Conservation (phyloP, 2,113 vertebrate genomes). For the Panurus biarmicus region DNA sequence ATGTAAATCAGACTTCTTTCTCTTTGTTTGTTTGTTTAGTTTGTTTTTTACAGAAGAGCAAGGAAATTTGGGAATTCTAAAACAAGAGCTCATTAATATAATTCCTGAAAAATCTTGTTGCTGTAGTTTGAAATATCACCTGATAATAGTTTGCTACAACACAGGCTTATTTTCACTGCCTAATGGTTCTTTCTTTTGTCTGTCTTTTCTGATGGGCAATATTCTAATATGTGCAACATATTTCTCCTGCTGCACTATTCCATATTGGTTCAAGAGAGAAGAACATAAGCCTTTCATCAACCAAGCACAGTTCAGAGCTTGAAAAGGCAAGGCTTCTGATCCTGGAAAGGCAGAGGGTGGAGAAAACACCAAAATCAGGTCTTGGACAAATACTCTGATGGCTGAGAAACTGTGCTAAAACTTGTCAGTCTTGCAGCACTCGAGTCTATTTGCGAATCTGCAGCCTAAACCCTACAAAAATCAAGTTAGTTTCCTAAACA, state of each 20-base stretch:
- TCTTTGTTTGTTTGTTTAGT: not conserved
- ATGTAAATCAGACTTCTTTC: not conserved
- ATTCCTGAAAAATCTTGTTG: not conserved
- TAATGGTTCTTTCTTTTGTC: not conserved
- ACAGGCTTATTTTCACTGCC: not conserved
- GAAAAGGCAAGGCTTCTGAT: not conserved
- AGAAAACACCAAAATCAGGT: not conserved
- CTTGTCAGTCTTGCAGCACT: not conserved
- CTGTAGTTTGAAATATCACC: not conserved
- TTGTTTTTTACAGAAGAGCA: not conserved
- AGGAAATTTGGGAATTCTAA: not conserved
- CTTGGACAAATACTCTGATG: not conserved
- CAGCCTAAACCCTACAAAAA: not conserved
- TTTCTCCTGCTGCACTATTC: not conserved
- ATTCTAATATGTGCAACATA: not conserved
- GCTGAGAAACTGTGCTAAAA: not conserved
- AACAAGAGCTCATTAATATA: not conserved
- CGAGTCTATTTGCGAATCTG: not conserved
- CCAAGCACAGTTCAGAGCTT: not conserved
- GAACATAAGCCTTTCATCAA: not conserved
- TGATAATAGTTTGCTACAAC: not conserved
- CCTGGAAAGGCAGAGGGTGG: not conserved
- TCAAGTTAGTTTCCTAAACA: not conserved
- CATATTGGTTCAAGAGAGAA: not conserved
- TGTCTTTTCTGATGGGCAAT: not conserved